Evolutionary conservation across 2,888 invertebrate genomes (phyloP).

Genomic region (Thymelicus acteon): DNA sequence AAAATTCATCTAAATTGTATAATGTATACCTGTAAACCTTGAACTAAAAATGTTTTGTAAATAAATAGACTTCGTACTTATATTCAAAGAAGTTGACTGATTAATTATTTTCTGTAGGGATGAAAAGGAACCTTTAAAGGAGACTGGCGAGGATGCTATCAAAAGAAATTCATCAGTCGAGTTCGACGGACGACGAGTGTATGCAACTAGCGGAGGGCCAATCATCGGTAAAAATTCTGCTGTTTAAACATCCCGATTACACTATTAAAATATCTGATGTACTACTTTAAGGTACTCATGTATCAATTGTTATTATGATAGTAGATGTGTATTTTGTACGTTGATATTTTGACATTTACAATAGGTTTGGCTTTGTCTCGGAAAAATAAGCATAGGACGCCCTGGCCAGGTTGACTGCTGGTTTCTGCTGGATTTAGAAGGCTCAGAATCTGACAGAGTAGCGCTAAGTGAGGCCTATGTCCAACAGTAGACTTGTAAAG

Average conservation of each 20-base stretch:
- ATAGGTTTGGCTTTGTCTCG: no score
- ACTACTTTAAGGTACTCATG: not conserved
- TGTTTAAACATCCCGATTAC: constrained; percentile 79
- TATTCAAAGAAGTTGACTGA: not conserved
- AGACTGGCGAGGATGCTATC: constrained; percentile 87
- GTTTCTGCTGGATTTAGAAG: no score
- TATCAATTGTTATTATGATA: not conserved
- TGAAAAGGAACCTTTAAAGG: constrained; percentile 92
- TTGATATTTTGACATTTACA: no score
- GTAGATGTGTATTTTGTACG: no score
- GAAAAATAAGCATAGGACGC: no score
- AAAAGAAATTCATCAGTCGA: constrained; percentile 92
- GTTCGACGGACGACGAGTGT: constrained; percentile 92
- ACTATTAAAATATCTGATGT: constrained; percentile 28
- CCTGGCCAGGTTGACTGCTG: no score
- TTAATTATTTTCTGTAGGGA: constrained; percentile 78
- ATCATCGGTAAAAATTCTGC: constrained; percentile 96
- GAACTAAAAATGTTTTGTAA: not conserved
- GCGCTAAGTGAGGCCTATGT: no score
- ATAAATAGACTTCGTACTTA: not conserved
- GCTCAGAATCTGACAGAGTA: no score
- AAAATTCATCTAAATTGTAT: no score
- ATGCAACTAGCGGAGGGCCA: constrained; percentile 92
- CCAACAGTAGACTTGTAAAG: no score
- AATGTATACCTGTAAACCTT: no score